Evolutionary conservation across 2,888 invertebrate species (phyloP).

Genomic region (Leptogaster cylindrica): DNA sequence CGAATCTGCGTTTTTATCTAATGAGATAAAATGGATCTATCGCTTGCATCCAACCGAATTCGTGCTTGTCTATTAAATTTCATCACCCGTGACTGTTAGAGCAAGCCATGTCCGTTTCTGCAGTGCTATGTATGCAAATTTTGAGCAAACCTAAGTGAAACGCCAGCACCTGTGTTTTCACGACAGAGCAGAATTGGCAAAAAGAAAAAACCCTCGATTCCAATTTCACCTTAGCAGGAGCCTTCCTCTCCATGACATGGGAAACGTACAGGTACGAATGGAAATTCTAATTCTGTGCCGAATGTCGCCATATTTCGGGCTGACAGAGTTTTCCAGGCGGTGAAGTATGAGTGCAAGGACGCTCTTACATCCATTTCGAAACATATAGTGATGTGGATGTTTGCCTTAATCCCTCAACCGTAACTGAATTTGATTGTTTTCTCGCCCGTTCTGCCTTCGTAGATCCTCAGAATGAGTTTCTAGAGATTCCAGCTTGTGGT

Average conservation of each 20-base stretch:
- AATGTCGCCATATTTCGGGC: slow-evolving; percentile 11
- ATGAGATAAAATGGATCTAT: slow-evolving; percentile 3
- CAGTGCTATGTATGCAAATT: slow-evolving; percentile 25
- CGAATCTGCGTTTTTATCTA: neutral
- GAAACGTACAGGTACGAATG: slow-evolving; percentile 6
- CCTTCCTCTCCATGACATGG: neutral
- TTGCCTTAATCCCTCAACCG: slow-evolving; percentile 26
- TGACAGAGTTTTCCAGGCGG: neutral
- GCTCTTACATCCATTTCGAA: neutral
- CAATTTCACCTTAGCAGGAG: slow-evolving; percentile 5
- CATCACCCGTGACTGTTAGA: slow-evolving; percentile 15
- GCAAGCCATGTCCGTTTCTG: neutral
- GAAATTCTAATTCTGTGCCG: slow-evolving; percentile 25
- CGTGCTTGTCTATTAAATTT: slow-evolving; percentile 6
- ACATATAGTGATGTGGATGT: slow-evolving; percentile 5
- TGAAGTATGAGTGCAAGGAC: slow-evolving; percentile 3
- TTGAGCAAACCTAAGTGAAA: neutral
- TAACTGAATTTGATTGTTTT: slow-evolving; percentile 36
- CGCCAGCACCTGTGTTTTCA: slow-evolving; percentile 7
- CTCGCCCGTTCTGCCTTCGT: slow-evolving; percentile 15
- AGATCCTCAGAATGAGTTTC: slow-evolving; percentile 3
- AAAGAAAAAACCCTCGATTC: slow-evolving; percentile 9
- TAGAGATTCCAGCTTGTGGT: neutral
- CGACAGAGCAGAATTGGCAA: neutral
- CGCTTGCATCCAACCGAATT: neutral